A percentile compares a stretch with the other conserved stretches of the same genome.
These are phyloP conservation scores for Asbolus verrucosus DNA, from an alignment of 1,140 invertebrate genomes.

Conservation along the genomic window DNA sequence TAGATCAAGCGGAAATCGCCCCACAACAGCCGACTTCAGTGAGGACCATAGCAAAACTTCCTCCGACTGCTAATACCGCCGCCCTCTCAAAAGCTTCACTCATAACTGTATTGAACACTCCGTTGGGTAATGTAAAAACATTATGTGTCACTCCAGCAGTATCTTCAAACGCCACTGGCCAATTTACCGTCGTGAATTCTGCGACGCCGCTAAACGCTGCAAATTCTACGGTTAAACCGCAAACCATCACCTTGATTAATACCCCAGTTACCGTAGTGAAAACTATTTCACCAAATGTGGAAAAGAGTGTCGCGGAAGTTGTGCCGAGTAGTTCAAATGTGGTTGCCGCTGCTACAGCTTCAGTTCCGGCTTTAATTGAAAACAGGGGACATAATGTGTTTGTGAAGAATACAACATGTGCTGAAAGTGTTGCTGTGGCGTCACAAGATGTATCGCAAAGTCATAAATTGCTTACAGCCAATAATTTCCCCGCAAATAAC, in stretches of 20 bases:
- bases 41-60: slow-evolving; percentile 57
- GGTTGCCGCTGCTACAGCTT: slow-evolving; percentile 1
- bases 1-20: slow-evolving; percentile 41
- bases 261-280: slow-evolving; percentile 61
- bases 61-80: slow-evolving; percentile 18
- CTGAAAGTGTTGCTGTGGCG: slow-evolving; percentile 38
- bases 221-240: slow-evolving; percentile 55
- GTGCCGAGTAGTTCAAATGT: slow-evolving; percentile 23
- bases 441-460: slow-evolving; percentile 56
- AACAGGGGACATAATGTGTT: slow-evolving; percentile 63
- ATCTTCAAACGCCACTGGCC: slow-evolving; percentile 53
- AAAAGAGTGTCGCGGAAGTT: slow-evolving; percentile 44
- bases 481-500: slow-evolving; percentile 60
- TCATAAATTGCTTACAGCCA: slow-evolving; percentile 62
- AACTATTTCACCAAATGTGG: slow-evolving; percentile 49
- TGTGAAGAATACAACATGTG: slow-evolving; percentile 60
- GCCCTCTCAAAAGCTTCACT: slow-evolving; percentile 57
- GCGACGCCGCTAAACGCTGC: slow-evolving; percentile 54
- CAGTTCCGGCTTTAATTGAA: slow-evolving; percentile 52
- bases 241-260: slow-evolving; percentile 62
- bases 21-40: slow-evolving; percentile 6
- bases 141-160: slow-evolving; percentile 59
- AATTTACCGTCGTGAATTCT: slow-evolving; percentile 60
- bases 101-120: slow-evolving; percentile 63
- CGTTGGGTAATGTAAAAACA: slow-evolving; percentile 61